These are phyloP conservation scores for Umimayanthus kanabou DNA, from an alignment of 92 coral and sea anemone genomes.

Conservation along the genomic window DNA sequence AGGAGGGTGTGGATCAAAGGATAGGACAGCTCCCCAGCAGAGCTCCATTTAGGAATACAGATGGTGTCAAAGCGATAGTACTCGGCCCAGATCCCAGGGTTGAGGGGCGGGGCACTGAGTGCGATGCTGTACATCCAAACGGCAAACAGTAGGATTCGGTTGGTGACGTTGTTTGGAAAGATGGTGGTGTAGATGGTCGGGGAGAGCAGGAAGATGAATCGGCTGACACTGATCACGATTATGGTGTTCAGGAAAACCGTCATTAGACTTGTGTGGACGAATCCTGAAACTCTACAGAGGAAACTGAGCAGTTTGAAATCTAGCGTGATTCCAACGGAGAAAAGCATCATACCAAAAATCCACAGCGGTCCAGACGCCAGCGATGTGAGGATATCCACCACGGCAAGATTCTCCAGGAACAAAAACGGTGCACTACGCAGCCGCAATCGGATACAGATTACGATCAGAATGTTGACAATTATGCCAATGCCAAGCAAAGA, in stretches of 20 bases:
- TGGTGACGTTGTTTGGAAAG: slow-evolving; percentile 16
- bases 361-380: not conserved
- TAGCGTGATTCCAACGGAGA: not conserved
- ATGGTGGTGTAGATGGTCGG: not conserved
- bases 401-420: not conserved
- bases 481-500: not conserved
- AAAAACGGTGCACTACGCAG: not conserved
- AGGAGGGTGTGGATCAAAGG: not conserved
- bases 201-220: slow-evolving; percentile 4
- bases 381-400: slow-evolving; percentile 4
- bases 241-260: slow-evolving; percentile 22
- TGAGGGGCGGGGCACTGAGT: slow-evolving; percentile 9
- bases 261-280: slow-evolving; percentile 1
- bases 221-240: slow-evolving; percentile 3
- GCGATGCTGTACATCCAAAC: slow-evolving; percentile 31
- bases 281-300: slow-evolving; percentile 14
- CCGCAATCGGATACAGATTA: not conserved
- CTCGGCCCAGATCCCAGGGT: slow-evolving; percentile 11
- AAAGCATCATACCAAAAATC: not conserved
- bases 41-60: not conserved
- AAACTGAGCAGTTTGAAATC: not conserved
- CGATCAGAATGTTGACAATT: not conserved
- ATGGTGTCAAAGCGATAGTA: slow-evolving; percentile 25
- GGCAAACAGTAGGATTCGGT: slow-evolving; percentile 8
- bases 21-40: not conserved